Conservation (phyloP, 2,888 invertebrate species). For the Apomyelois bistriatella region DNA sequence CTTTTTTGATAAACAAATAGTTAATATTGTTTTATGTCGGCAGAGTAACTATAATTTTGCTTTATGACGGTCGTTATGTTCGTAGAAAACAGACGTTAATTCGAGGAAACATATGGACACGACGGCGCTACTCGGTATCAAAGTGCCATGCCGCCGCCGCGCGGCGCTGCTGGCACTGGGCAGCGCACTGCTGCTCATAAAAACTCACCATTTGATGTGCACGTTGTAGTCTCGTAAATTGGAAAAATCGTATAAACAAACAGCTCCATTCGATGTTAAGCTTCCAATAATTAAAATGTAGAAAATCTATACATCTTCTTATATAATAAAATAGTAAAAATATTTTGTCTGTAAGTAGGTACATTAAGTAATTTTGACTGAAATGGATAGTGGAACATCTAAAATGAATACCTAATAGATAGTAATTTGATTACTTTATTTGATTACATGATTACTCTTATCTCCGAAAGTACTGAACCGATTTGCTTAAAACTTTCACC, state of each 20-base stretch:
- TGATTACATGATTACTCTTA: too few relatives aligned
- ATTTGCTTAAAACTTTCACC: too few relatives aligned
- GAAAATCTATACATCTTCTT: too few relatives aligned
- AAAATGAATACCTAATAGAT: too few relatives aligned
- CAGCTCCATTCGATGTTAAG: constrained; percentile 56
- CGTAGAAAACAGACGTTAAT: constrained; percentile 77
- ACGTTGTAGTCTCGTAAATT: constrained; percentile 62
- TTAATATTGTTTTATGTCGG: constrained; percentile 66
- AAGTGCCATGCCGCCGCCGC: too few relatives aligned
- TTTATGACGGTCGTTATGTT: constrained; percentile 72
- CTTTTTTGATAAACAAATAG: constrained; percentile 63
- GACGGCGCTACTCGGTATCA: constrained; percentile 72
- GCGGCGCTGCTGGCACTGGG: constrained; percentile 49
- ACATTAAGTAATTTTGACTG: too few relatives aligned
- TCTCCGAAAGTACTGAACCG: too few relatives aligned
- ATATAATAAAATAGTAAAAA: too few relatives aligned
- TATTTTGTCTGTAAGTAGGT: too few relatives aligned
- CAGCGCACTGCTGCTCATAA: constrained; percentile 45
- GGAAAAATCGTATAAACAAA: constrained; percentile 62
- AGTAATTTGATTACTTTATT: too few relatives aligned
- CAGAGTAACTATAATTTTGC: constrained; percentile 54
- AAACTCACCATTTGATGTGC: constrained; percentile 67
- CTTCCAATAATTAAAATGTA: too few relatives aligned
- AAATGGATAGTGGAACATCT: too few relatives aligned
- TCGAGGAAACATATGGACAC: constrained; percentile 77